These are phyloP conservation scores for Caenorhabditis sp. DNA, from an alignment of 2,888 invertebrate genomes.

Conservation along the genomic window DNA sequence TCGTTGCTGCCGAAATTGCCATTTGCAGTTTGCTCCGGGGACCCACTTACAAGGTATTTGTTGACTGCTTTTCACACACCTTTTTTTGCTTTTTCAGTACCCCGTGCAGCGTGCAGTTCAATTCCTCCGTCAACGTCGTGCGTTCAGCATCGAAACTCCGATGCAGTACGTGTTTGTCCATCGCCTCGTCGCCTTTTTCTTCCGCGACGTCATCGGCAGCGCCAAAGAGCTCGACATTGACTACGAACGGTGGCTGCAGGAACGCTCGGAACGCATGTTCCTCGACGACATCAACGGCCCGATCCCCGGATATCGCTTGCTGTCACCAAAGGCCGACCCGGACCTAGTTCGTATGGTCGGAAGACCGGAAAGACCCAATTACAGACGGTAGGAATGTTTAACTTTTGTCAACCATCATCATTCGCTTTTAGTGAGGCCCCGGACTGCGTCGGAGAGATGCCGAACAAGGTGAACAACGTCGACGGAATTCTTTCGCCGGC, in stretches of 20 bases:
- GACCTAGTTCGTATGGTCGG: slow-evolving; percentile 73
- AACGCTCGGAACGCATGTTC: slow-evolving; percentile 73
- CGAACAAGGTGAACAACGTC: slow-evolving; percentile 39
- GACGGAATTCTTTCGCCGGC: slow-evolving; percentile 51
- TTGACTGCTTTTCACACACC: background rate
- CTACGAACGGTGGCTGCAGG: slow-evolving; percentile 75
- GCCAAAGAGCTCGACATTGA: slow-evolving; percentile 68
- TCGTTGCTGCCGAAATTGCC: slow-evolving; percentile 76
- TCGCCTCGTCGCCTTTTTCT: slow-evolving; percentile 71
- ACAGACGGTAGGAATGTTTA: slow-evolving; percentile 48
- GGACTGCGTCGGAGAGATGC: slow-evolving; percentile 75
- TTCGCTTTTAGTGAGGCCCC: slow-evolving; percentile 71
- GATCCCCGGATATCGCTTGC: slow-evolving; percentile 80
- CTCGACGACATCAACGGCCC: slow-evolving; percentile 69
- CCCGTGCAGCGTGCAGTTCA: slow-evolving; percentile 75
- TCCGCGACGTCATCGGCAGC: slow-evolving; percentile 64
- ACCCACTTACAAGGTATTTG: slow-evolving; percentile 74
- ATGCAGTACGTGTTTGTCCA: slow-evolving; percentile 72
- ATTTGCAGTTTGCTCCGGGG: slow-evolving; percentile 74
- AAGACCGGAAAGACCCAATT: slow-evolving; percentile 60
- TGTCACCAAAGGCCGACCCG: slow-evolving; percentile 83
- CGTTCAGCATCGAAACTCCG: slow-evolving; percentile 76
- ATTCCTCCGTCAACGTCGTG: slow-evolving; percentile 71
- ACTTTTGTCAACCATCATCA: background rate
- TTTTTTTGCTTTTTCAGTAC: slow-evolving; percentile 68